Base-by-base conservation (phyloP, 2,113 vertebrate genomes). In the Vidua macroura region DNA sequence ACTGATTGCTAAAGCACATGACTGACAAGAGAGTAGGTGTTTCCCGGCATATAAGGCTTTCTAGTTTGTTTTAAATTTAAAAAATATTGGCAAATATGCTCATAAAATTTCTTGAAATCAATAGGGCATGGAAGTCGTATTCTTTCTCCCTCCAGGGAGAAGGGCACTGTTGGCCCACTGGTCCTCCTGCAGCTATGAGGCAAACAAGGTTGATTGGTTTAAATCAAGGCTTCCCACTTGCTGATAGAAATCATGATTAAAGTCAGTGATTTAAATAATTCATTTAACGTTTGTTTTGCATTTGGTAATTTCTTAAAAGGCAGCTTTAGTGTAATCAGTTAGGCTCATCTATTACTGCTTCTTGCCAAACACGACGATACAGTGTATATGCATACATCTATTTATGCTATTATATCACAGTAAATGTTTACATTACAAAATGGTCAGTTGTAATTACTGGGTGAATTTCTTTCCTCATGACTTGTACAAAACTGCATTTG, bases 11-110 rank as follows among this genome's bases (percentile, higher is more conserved):
- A 77, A 92, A 92, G 63, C 79, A 66, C 72, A 41, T 77, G 88
- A 83, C 68, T 94, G 88, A 67, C 72, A 74, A 68, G 85, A 60
- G 87, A 83, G 92, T 86, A 64, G 88, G 86, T 83, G 86, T 86
- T 77, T 92, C 10, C 60, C 88, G 83, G 63, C 35, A 59, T 31
- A 15, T 63, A 52, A 69, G 59, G 12, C 72, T 59, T 69, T 90
- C 37, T 82, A 31, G 35, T 75, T 93, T 56, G 12, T 39, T 95
- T 76, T 27, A 85, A 58, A 11, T 37, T 82, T 8, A 13, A 68
- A 80, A 66, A 43, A 35, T 35, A 43, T 2, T 49, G 51, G 55
- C 35, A 75, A 60, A 33, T 69, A 7, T 4, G 11, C 33, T 79
- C 11, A 5, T 51, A 43, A 67, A 41, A 86, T 55, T 43, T 83